Evolutionary conservation across 2,797 vertebrate species (phyloP), one percentile per base, ranked within the genome.

Genomic region (Parotocinclus haroldoi): DNA sequence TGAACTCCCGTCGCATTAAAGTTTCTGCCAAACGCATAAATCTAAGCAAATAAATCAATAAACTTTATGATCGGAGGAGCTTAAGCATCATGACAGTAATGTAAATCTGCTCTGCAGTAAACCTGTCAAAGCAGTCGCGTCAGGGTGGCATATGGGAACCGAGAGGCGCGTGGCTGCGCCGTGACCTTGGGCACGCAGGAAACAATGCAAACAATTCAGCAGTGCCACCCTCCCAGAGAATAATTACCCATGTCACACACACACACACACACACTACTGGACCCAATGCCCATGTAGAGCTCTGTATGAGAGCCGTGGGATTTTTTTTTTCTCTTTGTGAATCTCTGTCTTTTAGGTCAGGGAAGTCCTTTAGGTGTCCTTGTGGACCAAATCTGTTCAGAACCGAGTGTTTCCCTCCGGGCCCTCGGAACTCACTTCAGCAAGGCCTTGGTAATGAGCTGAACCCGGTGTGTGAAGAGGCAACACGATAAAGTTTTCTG

Each of bases 121-220:
- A 68, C 60, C 63, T 59, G 63, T 71, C 54, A 45, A 11, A 3
- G 39, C 50, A 39, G 53, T 37, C 48, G 64, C 50, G 61, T 68
- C 66, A 69, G 9, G 9, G 19, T 81, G 80, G 78, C 90, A 92
- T 91, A 91, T 92, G 90, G 90, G 79, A 84, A 84, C 87, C 85
- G 83, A 87, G 84, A 76, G 49, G 73, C 68, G 27, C 56, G 59
- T 68, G 63, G 69, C 75, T 72, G 27, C 17, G 56, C 49, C 62
- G 56, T 76, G 77, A 78, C 75, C 76, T 77, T 79, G 74, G 69
- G 67, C 57, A 57, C 51, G 56, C 60, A 55, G 49, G 39, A 60
- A 50, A 69, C 50, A 69, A 57, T 12, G 58, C 67, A 79, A 68
- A 73, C 71, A 73, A 58, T 73, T 61, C 58, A 73, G 19, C 56